Percentiles rank a stretch among this genome's conserved stretches.
phyloP scores from a whole-genome alignment of 2,797 vertebrate genomes.

The Takifugu rubripes region DNA sequence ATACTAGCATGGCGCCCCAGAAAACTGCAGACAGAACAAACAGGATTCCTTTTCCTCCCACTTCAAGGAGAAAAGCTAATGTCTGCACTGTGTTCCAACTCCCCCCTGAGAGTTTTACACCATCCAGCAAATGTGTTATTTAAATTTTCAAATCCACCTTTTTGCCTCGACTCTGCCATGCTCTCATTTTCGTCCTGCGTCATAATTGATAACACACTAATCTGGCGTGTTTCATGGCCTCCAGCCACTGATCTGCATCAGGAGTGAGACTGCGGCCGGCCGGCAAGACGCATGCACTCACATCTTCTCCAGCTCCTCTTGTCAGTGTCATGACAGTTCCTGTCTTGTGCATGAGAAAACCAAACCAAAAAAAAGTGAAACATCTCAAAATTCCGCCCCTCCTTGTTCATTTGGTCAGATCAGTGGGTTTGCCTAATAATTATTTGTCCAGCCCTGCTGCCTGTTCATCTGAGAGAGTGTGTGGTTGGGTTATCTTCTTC shows the following conservation, averaged over 20 bases:
- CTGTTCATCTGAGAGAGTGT: conserved; percentile 34
- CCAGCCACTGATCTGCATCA: conserved; percentile 66
- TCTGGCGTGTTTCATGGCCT: conserved; percentile 47
- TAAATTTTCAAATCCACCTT: conserved; percentile 31
- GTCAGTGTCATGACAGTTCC: conserved; percentile 42
- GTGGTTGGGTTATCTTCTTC: conserved; percentile 75
- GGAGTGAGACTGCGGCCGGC: conserved; percentile 40
- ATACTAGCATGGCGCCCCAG: conserved; percentile 73
- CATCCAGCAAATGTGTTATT: conserved; percentile 6
- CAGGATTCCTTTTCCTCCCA: neutral
- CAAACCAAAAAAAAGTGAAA: conserved; percentile 25
- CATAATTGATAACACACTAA: conserved; percentile 53
- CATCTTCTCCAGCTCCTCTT: conserved; percentile 43
- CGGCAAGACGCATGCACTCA: conserved; percentile 53
- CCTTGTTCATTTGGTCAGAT: conserved; percentile 58
- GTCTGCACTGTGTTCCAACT: conserved; percentile 7
- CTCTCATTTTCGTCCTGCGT: conserved; percentile 59
- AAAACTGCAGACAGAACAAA: conserved; percentile 16
- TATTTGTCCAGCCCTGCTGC: conserved; percentile 51
- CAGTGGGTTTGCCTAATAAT: conserved; percentile 59
- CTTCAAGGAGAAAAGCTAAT: conserved; percentile 10
- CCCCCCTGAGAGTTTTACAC: conserved; percentile 6
- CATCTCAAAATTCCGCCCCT: conserved; percentile 24
- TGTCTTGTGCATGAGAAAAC: conserved; percentile 51
- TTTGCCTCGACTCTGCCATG: conserved; percentile 41